These are phyloP conservation scores for Varecia variegata DNA, from an alignment of 2,797 vertebrate species.

Conservation along the genomic window DNA sequence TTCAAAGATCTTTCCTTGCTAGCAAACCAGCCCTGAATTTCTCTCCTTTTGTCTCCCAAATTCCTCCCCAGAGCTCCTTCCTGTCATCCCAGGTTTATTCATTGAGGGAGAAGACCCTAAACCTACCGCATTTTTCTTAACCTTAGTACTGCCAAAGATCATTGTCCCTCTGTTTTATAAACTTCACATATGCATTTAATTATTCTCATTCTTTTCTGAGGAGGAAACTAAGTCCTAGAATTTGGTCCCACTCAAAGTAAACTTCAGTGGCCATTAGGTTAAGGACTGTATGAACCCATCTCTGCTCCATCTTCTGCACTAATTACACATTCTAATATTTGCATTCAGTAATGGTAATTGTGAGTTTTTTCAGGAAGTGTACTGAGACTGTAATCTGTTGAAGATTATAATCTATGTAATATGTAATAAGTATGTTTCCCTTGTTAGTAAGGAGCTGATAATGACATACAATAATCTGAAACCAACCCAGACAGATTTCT, in stretches of 20 bases:
- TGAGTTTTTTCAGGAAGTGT: slow-evolving; percentile 43
- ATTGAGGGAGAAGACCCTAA: not conserved
- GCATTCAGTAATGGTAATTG: slow-evolving; percentile 33
- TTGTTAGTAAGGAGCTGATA: slow-evolving; percentile 40
- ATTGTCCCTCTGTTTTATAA: not conserved
- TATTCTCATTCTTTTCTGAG: not conserved
- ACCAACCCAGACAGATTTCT: not conserved
- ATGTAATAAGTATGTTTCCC: slow-evolving; percentile 37
- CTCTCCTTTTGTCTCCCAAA: not conserved
- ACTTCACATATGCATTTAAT: not conserved
- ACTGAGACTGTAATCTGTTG: slow-evolving; percentile 6
- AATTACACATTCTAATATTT: slow-evolving; percentile 47
- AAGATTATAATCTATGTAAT: slow-evolving; percentile 38
- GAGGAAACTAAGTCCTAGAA: slow-evolving; percentile 32
- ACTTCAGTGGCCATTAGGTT: slow-evolving; percentile 4
- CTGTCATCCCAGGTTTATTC: not conserved
- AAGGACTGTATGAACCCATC: not conserved
- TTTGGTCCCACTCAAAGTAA: not conserved
- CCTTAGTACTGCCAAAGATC: not conserved
- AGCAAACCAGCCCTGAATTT: not conserved
- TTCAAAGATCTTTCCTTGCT: slow-evolving; percentile 18
- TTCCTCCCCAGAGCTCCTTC: not conserved
- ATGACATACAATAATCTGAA: slow-evolving; percentile 15
- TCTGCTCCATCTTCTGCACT: not conserved
- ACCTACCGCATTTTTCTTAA: not conserved